Percentiles rank a stretch among this genome's conserved stretches.
These are phyloP conservation scores for Anadara kagoshimensis DNA, from an alignment of 1,140 invertebrate genomes.

Conservation along the genomic window DNA sequence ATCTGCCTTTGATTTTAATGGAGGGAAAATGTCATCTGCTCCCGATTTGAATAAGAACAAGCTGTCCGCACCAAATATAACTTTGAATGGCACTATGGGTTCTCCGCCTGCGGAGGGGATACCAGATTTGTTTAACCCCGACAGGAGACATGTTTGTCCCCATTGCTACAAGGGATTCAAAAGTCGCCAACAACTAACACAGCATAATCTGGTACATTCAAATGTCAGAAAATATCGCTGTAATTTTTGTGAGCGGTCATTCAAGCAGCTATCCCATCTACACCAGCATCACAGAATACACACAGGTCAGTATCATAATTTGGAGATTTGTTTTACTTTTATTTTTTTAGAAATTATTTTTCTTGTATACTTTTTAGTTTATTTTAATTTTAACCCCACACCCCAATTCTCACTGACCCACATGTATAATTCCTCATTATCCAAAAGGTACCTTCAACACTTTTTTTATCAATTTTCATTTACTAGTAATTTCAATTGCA, in stretches of 20 bases:
- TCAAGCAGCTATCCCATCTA: conserved; percentile 97
- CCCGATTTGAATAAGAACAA: conserved; percentile 12
- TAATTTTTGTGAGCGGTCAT: conserved; percentile 97
- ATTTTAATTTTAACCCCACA: too few relatives aligned
- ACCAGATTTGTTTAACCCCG: conserved; percentile 15
- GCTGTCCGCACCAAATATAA: conserved; percentile 7
- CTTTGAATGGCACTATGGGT: not conserved
- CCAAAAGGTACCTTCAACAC: too few relatives aligned
- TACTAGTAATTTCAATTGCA: too few relatives aligned
- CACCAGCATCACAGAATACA: conserved; percentile 99
- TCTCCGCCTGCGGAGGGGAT: conserved; percentile 21
- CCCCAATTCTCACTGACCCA: too few relatives aligned
- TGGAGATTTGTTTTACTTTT: not conserved
- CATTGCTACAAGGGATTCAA: conserved; percentile 97
- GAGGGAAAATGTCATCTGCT: not conserved
- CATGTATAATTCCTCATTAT: too few relatives aligned
- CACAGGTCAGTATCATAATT: conserved; percentile 76
- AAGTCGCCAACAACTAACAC: conserved; percentile 95
- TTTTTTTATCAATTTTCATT: too few relatives aligned
- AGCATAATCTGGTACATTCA: conserved; percentile 94
- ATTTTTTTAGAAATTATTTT: too few relatives aligned
- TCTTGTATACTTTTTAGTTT: too few relatives aligned
- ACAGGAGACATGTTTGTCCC: conserved; percentile 80
- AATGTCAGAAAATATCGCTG: conserved; percentile 80
- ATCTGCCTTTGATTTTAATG: not conserved